Evolutionary conservation across 30 jellyfish, hydroid and myxozoan genomes (phyloP).

Genomic region (Haliclystus octoradiatus): DNA sequence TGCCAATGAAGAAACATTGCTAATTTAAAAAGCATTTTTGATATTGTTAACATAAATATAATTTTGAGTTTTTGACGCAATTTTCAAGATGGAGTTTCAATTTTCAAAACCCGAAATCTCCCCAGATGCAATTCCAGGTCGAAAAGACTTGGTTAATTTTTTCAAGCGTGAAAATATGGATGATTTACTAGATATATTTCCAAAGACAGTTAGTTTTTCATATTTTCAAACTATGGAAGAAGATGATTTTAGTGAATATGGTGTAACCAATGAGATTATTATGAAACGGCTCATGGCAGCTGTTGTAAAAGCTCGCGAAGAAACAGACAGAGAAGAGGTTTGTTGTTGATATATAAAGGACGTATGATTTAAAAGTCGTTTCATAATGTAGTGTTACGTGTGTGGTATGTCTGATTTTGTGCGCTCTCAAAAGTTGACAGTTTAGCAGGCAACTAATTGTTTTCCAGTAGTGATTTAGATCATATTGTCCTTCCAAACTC

Average conservation of each 20-base stretch:
- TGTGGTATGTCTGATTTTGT: too few relatives aligned
- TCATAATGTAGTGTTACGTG: too few relatives aligned
- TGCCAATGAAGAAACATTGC: too few relatives aligned
- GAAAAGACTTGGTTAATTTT: constrained; percentile 63
- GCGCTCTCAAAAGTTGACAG: not conserved
- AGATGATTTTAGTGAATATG: constrained; percentile 87
- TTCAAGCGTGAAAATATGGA: constrained; percentile 40
- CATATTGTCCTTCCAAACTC: not conserved
- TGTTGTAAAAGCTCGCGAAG: constrained; percentile 77
- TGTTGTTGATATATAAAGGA: too few relatives aligned
- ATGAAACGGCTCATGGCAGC: constrained; percentile 65
- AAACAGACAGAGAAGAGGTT: constrained; percentile 62
- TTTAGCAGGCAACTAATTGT: not conserved
- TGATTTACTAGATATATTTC: constrained; percentile 58
- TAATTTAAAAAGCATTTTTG: too few relatives aligned
- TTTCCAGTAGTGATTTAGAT: not conserved
- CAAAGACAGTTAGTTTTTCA: constrained; percentile 62
- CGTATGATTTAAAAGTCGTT: too few relatives aligned
- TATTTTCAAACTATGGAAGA: constrained; percentile 86
- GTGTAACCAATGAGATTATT: constrained; percentile 56
- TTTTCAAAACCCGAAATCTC: constrained; percentile 55
- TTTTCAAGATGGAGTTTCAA: constrained; percentile 14
- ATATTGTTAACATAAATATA: too few relatives aligned
- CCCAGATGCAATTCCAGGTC: constrained; percentile 81
- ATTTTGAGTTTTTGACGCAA: too few relatives aligned